Conservation (phyloP, 2,888 invertebrate species). For the Danaus chrysippus region DNA sequence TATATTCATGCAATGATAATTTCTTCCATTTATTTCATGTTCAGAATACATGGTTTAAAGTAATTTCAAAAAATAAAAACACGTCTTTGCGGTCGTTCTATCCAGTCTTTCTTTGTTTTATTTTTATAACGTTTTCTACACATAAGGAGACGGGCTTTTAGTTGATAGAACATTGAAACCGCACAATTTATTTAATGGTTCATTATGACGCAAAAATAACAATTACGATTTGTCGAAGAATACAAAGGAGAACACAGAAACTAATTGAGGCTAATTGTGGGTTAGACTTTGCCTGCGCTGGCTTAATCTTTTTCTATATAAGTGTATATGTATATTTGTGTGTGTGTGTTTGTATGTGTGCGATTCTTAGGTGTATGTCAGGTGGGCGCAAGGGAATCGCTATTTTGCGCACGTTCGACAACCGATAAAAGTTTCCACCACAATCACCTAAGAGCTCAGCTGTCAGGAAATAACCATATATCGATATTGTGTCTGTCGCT, state of each 20-base stretch:
- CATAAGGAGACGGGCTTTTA: background rate
- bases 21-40: too few species aligned
- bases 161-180: background rate
- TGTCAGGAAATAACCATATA: slow-evolving; percentile 77
- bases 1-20: too few species aligned
- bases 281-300: slow-evolving; percentile 2
- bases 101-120: background rate
- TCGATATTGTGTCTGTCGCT: slow-evolving; percentile 70
- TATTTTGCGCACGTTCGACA: slow-evolving; percentile 78
- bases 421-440: slow-evolving; percentile 79
- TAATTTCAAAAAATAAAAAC: background rate
- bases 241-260: slow-evolving; percentile 2
- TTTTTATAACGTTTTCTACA: background rate
- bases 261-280: slow-evolving; percentile 6
- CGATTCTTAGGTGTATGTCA: slow-evolving; percentile 35
- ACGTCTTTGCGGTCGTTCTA: background rate
- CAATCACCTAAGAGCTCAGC: slow-evolving; percentile 80
- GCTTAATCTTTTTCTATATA: slow-evolving; percentile 1
- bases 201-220: background rate
- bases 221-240: slow-evolving; percentile 1
- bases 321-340: background rate
- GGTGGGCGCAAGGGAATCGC: slow-evolving; percentile 73
- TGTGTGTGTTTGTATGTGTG: too few species aligned
- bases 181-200: background rate
- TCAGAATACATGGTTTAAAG: too few species aligned